Base-by-base conservation (phyloP, 2,797 vertebrate genomes). In the Typhlichthys eigenmanni region DNA sequence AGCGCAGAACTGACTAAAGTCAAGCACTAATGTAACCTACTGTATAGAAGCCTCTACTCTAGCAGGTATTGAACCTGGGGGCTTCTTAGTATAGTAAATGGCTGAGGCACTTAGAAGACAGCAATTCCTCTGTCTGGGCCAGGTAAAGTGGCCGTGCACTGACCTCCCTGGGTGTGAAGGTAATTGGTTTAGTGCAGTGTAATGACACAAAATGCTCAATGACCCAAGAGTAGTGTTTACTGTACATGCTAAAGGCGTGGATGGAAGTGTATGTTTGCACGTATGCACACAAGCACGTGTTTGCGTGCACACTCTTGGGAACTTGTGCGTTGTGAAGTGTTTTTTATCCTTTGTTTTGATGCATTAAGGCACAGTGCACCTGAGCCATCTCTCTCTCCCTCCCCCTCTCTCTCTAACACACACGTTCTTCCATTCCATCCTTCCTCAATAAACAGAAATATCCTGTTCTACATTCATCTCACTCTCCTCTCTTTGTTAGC, bases 151-250 rank as follows among this genome's bases (percentile, higher is more conserved):
- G 49, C 60, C 58, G 66, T 50, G 3, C 43, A 10, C 32, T 54
- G 71, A 72, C 75, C 69, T 75, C 51, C 61, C 68, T 64, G 49
- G 7, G 60, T 74, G 76, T 57, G 54, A 59, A 66, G 55, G 16
- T 68, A 67, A 78, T 68, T 68, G 70, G 58, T 64, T 72, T 58
- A 74, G 64, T 78, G 65, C 59, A 47, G 69, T 57, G 60, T 52
- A 68, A 82, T 60, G 60, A 49, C 38, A 32, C 17, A 11, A 24
- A 32, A 54, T 55, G 64, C 78, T 71, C 64, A 61, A 68, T 75
- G 78, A 68, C 63, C 64, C 58, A 24, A 51, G 55, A 70, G 16
- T 43, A 19, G 52, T 19, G 62, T 83, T 64, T 53, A 24, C 24
- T 4, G 24, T 24, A 55, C 56, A 64, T 70, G 58, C 17, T 53